Conservation (phyloP, 1,140 invertebrate genomes). For the Musca vetustissima region DNA sequence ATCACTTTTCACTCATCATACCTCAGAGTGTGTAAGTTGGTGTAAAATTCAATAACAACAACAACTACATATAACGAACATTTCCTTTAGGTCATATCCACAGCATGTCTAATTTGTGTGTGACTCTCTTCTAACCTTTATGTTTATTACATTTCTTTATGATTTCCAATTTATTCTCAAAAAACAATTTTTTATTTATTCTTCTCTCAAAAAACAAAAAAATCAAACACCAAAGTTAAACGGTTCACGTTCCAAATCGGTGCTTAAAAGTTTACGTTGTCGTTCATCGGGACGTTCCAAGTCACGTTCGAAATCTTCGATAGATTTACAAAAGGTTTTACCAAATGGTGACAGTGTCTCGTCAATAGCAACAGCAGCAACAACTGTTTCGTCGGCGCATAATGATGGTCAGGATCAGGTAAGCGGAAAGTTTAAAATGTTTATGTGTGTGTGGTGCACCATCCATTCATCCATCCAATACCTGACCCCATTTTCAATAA, state of each 20-base stretch:
- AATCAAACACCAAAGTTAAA: conserved; percentile 28
- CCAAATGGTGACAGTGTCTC: conserved; percentile 3
- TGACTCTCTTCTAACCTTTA: conserved; percentile 5
- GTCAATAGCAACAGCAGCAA: background rate
- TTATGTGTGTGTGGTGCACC: background rate
- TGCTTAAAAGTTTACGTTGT: conserved; percentile 31
- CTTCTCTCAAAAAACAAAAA: conserved; percentile 20
- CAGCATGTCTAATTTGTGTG: too few relatives aligned
- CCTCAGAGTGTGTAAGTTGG: too few relatives aligned
- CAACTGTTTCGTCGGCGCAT: background rate
- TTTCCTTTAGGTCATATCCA: too few relatives aligned
- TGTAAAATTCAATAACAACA: too few relatives aligned
- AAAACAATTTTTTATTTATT: conserved; percentile 14
- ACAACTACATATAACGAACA: too few relatives aligned
- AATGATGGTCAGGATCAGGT: conserved; percentile 22
- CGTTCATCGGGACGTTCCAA: conserved; percentile 29
- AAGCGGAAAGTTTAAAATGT: background rate
- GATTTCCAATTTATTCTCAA: background rate
- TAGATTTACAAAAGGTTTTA: conserved; percentile 19
- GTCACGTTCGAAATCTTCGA: conserved; percentile 27
- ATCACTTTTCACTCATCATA: conserved; percentile 1
- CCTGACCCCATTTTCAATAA: background rate
- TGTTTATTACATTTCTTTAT: background rate
- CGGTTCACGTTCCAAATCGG: conserved; percentile 29
- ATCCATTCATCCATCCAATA: background rate